Evolutionary conservation across 2,113 vertebrate genomes (phyloP).

Genomic region (Aix galericulata): DNA sequence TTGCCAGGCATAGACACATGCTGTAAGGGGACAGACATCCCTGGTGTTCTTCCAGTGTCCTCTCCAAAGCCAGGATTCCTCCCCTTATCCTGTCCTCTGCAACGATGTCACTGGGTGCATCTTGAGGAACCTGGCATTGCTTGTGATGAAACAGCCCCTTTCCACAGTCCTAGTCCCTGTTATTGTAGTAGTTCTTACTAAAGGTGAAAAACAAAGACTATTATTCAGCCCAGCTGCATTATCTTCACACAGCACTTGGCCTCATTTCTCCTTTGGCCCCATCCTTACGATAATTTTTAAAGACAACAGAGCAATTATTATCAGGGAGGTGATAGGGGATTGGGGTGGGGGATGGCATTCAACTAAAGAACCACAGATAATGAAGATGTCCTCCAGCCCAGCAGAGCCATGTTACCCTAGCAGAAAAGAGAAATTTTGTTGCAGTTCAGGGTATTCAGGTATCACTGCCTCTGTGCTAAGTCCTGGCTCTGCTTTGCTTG

Average conservation of each 20-base stretch:
- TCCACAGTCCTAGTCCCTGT: not conserved
- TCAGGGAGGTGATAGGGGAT: not conserved
- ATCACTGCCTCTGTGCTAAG: fast-evolving
- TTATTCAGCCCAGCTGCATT: not conserved
- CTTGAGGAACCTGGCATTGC: not conserved
- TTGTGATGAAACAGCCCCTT: not conserved
- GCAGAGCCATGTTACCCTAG: not conserved
- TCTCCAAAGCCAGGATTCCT: not conserved
- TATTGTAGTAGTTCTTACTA: not conserved
- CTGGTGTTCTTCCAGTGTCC: not conserved
- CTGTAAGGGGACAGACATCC: fast-evolving
- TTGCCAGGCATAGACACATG: fast-evolving
- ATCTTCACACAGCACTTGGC: not conserved
- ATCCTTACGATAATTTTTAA: not conserved
- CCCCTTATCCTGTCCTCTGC: not conserved
- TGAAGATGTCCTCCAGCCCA: not conserved
- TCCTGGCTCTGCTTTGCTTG: fast-evolving
- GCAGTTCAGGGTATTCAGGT: not conserved
- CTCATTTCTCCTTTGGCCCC: not conserved
- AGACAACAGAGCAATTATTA: not conserved
- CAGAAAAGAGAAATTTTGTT: not conserved
- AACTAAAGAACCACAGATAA: not conserved
- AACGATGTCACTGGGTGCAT: fast-evolving
- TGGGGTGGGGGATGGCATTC: not conserved
- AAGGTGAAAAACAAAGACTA: not conserved